A percentile compares a stretch with the other conserved stretches of the same genome.
Evolutionary conservation across 2,113 vertebrate species (phyloP).

Genomic region (Ceuthmochares aereus): DNA sequence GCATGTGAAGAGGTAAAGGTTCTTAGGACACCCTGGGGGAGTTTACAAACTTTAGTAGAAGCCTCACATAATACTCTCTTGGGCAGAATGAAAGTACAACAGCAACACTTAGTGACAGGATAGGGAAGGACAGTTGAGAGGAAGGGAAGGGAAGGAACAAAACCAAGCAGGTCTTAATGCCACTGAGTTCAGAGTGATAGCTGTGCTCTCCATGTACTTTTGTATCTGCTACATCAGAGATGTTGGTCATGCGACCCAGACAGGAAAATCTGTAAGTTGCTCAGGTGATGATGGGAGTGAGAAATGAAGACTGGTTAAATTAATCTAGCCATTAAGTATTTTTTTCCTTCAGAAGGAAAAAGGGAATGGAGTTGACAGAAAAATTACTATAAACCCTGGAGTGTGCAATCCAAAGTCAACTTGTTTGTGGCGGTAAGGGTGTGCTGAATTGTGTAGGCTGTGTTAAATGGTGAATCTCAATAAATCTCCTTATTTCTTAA

Average conservation of each 20-base stretch:
- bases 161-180: neutral
- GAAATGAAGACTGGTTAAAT: neutral
- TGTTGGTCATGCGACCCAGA: neutral
- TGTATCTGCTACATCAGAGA: neutral
- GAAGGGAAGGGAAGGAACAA: neutral
- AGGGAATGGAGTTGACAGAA: neutral
- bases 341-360: neutral
- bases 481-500: no score
- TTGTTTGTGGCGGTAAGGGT: neutral
- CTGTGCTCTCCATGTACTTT: neutral
- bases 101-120: slow-evolving; percentile 59
- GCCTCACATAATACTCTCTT: neutral
- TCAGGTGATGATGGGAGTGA: neutral
- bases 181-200: neutral
- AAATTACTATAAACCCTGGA: neutral
- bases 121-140: slow-evolving; percentile 15
- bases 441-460: neutral
- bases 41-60: neutral
- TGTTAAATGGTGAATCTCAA: neutral
- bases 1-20: neutral
- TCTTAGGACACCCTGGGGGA: neutral
- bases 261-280: neutral
- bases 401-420: neutral
- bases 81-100: slow-evolving; percentile 31
- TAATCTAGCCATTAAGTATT: neutral